Percentiles rank a stretch among this genome's conserved stretches.
These are phyloP conservation scores for Zaprionus camerounensis DNA, from an alignment of 1,140 invertebrate genomes.

Conservation along the genomic window DNA sequence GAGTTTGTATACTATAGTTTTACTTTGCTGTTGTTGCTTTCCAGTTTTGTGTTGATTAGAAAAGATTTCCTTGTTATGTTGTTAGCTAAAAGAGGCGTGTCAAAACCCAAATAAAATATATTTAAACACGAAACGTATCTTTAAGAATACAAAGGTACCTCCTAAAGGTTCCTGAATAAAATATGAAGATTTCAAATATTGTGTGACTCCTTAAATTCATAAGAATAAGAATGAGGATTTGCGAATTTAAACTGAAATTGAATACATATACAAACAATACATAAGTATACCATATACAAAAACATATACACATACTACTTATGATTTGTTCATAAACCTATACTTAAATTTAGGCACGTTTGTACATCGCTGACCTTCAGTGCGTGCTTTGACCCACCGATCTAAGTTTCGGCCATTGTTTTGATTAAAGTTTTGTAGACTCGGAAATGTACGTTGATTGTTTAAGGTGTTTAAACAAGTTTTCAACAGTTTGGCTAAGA, in stretches of 20 bases:
- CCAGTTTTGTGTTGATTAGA: too few species aligned
- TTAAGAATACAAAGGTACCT: too few species aligned
- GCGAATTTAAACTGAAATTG: too few species aligned
- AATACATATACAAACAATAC: not conserved
- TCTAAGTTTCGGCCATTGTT: slow-evolving; percentile 40
- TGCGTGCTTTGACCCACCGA: slow-evolving; percentile 71
- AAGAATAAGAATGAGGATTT: not conserved
- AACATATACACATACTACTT: too few species aligned
- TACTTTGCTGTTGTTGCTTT: not conserved
- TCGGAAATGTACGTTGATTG: slow-evolving; percentile 40
- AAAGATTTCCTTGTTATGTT: not conserved
- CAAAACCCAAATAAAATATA: not conserved
- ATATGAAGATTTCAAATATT: not conserved
- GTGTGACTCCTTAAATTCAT: not conserved
- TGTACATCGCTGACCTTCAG: slow-evolving; percentile 54
- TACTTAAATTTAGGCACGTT: not conserved
- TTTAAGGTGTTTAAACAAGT: slow-evolving; percentile 64
- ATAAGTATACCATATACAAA: not conserved
- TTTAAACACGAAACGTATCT: not conserved
- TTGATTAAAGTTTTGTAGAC: slow-evolving; percentile 55
- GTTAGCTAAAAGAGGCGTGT: not conserved
- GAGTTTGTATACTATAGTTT: not conserved
- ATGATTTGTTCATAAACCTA: too few species aligned
- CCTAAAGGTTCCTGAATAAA: not conserved
- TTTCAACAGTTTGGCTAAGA: slow-evolving; percentile 53